phyloP scores from a whole-genome alignment of 2,113 vertebrate species.

The Burhinus bistriatus region DNA sequence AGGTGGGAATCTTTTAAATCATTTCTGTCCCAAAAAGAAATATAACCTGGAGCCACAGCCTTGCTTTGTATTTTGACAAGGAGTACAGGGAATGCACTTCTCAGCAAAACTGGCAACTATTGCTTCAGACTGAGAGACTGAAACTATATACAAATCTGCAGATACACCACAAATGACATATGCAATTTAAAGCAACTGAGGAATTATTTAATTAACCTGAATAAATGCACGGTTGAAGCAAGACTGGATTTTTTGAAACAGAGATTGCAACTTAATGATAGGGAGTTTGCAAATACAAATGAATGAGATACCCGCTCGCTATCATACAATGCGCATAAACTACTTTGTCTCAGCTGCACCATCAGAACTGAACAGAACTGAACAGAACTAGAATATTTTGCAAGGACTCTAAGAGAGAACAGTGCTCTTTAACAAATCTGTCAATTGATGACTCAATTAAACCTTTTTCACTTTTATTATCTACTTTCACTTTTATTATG shows the following conservation, averaged over 20 bases:
- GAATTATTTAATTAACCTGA: neutral
- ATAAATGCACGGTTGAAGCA: neutral
- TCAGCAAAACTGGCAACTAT: neutral
- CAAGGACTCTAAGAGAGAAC: neutral
- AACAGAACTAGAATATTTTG: neutral
- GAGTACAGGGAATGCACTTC: neutral
- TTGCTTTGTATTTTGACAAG: neutral
- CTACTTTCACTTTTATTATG: neutral
- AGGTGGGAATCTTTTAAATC: neutral
- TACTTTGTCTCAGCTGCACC: neutral
- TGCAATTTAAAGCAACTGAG: neutral
- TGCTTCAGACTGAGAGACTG: neutral
- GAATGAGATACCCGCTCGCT: neutral
- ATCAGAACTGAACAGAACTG: neutral
- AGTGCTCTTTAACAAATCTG: neutral
- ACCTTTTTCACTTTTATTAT: neutral
- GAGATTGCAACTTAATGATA: neutral
- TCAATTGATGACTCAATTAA: neutral
- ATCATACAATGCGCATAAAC: accelerated
- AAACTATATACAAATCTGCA: neutral
- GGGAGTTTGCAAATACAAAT: neutral
- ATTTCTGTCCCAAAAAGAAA: neutral
- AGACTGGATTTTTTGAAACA: neutral
- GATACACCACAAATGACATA: neutral
- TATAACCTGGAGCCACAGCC: neutral